A percentile compares a stretch with the other conserved stretches of the same genome.
Evolutionary conservation across 1,140 invertebrate species (phyloP).

Genomic region (Drosophila micromelanica): DNA sequence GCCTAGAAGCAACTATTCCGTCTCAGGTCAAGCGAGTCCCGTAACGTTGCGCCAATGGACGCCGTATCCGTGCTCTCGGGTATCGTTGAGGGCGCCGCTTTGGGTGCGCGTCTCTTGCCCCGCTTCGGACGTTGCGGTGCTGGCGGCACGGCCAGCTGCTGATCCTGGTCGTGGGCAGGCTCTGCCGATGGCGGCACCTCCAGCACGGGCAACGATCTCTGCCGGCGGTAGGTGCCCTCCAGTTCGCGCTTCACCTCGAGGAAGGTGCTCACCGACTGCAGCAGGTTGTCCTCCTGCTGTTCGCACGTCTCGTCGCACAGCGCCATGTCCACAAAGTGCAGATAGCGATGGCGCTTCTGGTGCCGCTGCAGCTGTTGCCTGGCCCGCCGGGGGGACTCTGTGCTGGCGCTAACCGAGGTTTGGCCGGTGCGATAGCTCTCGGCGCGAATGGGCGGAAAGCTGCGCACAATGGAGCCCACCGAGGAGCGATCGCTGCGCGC

Average conservation of each 20-base stretch:
- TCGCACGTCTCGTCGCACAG: slow-evolving; percentile 63
- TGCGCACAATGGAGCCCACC: slow-evolving; percentile 73
- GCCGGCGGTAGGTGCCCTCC: slow-evolving; percentile 43
- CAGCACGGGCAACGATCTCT: slow-evolving; percentile 45
- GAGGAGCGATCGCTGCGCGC: slow-evolving; percentile 72
- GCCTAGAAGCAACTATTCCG: slow-evolving; percentile 47
- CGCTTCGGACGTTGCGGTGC: slow-evolving; percentile 27
- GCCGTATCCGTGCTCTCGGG: slow-evolving; percentile 64
- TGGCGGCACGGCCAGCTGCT: background rate
- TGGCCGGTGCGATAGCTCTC: slow-evolving; percentile 63
- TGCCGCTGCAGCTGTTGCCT: slow-evolving; percentile 39
- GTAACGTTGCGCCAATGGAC: slow-evolving; percentile 10
- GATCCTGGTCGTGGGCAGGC: background rate
- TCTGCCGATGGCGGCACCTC: slow-evolving; percentile 5
- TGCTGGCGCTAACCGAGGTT: slow-evolving; percentile 49
- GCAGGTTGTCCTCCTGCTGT: slow-evolving; percentile 69
- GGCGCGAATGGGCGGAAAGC: slow-evolving; percentile 72
- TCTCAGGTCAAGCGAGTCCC: slow-evolving; percentile 36
- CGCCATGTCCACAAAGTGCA: slow-evolving; percentile 73
- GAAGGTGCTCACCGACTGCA: slow-evolving; percentile 76
- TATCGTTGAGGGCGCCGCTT: slow-evolving; percentile 67
- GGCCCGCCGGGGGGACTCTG: slow-evolving; percentile 35
- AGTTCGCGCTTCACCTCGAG: slow-evolving; percentile 78
- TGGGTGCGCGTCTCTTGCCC: slow-evolving; percentile 55
- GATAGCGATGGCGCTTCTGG: slow-evolving; percentile 59